Conservation (phyloP, 2,113 vertebrate genomes). For the Bufo bufo region DNA sequence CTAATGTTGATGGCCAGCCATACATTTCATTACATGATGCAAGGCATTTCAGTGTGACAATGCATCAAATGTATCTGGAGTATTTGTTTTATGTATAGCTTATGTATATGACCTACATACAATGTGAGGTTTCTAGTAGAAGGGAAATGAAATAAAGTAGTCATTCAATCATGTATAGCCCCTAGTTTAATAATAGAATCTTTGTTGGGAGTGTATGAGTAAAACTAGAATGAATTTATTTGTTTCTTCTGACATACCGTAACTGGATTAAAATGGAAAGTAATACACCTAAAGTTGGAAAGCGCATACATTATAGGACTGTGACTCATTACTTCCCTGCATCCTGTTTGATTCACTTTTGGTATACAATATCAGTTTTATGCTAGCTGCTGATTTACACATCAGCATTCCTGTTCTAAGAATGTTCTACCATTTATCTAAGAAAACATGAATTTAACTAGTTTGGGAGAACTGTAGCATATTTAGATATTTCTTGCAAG, state of each 20-base stretch:
- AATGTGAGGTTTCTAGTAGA: neutral
- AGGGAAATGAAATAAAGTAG: neutral
- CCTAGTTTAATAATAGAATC: neutral
- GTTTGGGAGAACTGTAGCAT: neutral
- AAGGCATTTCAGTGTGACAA: neutral
- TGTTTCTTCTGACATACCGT: neutral
- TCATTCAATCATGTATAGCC: neutral
- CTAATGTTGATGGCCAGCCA: no score
- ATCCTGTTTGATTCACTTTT: neutral
- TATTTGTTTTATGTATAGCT: neutral
- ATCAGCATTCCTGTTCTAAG: neutral
- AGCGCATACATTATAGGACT: neutral
- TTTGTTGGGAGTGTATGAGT: neutral
- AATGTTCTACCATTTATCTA: neutral
- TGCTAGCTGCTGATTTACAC: neutral
- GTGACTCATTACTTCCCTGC: neutral
- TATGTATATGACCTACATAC: neutral
- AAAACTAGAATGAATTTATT: conserved; percentile 1
- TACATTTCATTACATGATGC: neutral
- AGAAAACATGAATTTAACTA: neutral
- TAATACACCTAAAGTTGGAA: neutral
- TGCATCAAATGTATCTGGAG: neutral
- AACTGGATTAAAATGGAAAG: neutral
- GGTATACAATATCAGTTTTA: neutral
- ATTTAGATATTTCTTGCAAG: neutral